These are phyloP conservation scores for Protobothrops flavoviridis DNA, from an alignment of 2,113 vertebrate genomes.

Conservation along the genomic window DNA sequence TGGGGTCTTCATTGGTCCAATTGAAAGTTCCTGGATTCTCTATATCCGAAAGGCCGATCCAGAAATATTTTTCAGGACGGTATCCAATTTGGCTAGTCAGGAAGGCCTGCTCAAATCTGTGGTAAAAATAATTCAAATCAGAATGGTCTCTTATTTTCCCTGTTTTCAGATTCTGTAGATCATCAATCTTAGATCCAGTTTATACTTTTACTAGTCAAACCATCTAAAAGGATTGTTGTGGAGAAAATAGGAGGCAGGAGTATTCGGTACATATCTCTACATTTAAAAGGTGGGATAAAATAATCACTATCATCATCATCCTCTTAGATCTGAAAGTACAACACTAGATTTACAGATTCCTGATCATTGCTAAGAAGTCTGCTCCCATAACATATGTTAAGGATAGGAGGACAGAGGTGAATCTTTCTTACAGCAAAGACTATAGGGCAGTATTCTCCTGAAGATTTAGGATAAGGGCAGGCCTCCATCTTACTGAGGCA, in stretches of 20 bases:
- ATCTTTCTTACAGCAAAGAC: neutral
- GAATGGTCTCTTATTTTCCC: neutral
- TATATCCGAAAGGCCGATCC: slow-evolving; percentile 85
- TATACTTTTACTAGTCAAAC: neutral
- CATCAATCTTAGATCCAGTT: neutral
- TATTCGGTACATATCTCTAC: neutral
- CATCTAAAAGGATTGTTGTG: neutral
- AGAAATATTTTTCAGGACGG: slow-evolving; percentile 89
- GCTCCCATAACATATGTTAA: neutral
- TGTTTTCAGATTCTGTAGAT: neutral
- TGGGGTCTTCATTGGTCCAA: slow-evolving; percentile 72
- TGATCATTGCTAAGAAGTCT: neutral
- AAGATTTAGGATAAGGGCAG: neutral
- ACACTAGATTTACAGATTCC: neutral
- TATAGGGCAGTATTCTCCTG: neutral
- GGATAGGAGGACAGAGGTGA: neutral
- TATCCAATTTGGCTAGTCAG: slow-evolving; percentile 87
- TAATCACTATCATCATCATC: neutral
- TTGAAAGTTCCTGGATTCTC: slow-evolving; percentile 71
- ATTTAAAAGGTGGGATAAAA: neutral
- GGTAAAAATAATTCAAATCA: neutral
- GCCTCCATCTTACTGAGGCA: neutral
- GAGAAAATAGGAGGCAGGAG: neutral
- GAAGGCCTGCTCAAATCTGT: slow-evolving; percentile 92
- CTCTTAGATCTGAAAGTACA: neutral